These are phyloP conservation scores for Cinclus mexicanus DNA, from an alignment of 2,113 vertebrate species.

Conservation along the genomic window DNA sequence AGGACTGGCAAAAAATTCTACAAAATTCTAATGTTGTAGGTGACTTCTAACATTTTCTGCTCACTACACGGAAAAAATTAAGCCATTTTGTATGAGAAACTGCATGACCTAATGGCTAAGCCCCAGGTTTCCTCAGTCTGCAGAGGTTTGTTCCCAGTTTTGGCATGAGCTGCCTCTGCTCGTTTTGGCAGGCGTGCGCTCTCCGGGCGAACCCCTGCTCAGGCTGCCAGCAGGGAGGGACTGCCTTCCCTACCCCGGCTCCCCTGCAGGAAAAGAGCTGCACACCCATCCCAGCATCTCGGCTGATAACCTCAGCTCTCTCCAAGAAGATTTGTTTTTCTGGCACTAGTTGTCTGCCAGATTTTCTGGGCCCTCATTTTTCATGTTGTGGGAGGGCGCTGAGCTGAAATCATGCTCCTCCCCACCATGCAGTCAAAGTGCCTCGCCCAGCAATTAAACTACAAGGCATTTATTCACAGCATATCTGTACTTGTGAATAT, in stretches of 20 bases:
- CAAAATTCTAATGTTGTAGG: not conserved
- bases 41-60: slow-evolving; percentile 22
- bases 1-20: not conserved
- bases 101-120: slow-evolving; percentile 17
- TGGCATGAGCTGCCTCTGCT: slow-evolving; percentile 12
- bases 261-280: slow-evolving; percentile 36
- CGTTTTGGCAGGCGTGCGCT: not conserved
- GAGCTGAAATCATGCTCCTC: slow-evolving; percentile 25
- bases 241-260: not conserved
- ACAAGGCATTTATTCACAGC: slow-evolving; percentile 36
- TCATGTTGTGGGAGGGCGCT: not conserved
- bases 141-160: slow-evolving; percentile 1
- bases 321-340: slow-evolving; percentile 3
- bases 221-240: not conserved
- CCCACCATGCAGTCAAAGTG: not conserved
- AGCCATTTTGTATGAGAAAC: not conserved
- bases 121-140: slow-evolving; percentile 26
- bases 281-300: not conserved
- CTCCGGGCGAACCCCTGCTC: not conserved
- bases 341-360: not conserved
- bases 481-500: slow-evolving; percentile 40
- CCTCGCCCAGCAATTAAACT: not conserved
- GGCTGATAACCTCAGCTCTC: not conserved
- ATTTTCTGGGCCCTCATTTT: not conserved
- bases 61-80: slow-evolving; percentile 15